Evolutionary conservation across 1,140 invertebrate species (phyloP), one percentile per base, ranked within the genome.

Genomic region (Aricia agestis): DNA sequence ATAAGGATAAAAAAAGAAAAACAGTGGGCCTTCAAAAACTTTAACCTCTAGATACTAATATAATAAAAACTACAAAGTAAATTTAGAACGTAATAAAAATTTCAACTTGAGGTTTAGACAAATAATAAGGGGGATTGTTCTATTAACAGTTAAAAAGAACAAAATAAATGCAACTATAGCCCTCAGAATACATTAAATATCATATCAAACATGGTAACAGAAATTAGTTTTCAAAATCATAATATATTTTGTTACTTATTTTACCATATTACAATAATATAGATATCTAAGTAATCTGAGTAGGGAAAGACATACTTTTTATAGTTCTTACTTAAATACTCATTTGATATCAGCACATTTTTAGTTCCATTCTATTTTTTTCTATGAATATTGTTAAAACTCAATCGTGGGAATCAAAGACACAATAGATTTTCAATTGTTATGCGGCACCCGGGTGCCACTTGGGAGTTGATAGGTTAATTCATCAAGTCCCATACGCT

Each of bases 261-360:
- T 18, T 2, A 59, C 13, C 7, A 59, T 18, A 58, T 11, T 58
- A 59, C 58, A 18, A 15, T 15, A 32, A 6, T 11, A 52, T 13
- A 4, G 11, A 52, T 52, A 52, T 52, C 11, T 13, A 15, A 52
- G 45, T 52, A 52, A 9, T 52, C 45, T 52, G 45, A 52, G 45
- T 4, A 13, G 45, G 6, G 6, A 42, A 42, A 42, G 11, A 11
- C 1, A 42, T 42, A 42, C 6, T 42, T 42, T 42, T 42, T 42
- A 11, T 42, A 42, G 1, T 42, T 42, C 1, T 9, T 13, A 52
- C 45, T 52, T 52, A 3, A 0, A 52, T 13, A 52, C 10, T 52
- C 13, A 52, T 13, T 63, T 63, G 59, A 63, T 19, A 63, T 25
- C 59, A 63, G 17, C 59, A 63, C 18, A 63, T 63, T 59, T 19